These are phyloP conservation scores for Campoplex capitator DNA, from an alignment of 2,888 invertebrate species.

Conservation along the genomic window DNA sequence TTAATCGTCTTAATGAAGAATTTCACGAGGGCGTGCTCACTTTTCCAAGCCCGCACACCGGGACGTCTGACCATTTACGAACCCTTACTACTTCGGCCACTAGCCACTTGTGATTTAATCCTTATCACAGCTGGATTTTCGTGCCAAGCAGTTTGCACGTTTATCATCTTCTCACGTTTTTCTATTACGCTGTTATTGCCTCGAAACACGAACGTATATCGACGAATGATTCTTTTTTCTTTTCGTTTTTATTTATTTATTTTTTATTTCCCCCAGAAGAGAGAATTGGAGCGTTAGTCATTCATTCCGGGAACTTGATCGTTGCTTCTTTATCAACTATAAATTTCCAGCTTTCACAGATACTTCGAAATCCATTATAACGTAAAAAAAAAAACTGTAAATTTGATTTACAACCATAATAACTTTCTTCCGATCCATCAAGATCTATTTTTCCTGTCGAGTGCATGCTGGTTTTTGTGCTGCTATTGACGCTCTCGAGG, in stretches of 20 bases:
- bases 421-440: neutral
- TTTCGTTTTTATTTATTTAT: no score
- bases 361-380: neutral
- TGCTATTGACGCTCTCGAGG: neutral
- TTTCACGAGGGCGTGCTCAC: slow-evolving; percentile 8
- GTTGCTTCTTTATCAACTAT: neutral
- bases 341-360: neutral
- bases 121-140: slow-evolving; percentile 46
- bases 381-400: neutral
- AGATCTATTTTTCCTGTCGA: neutral
- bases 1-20: slow-evolving; percentile 62
- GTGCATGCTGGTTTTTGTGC: neutral
- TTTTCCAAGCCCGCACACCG: slow-evolving; percentile 42
- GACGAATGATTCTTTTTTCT: neutral
- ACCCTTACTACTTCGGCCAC: slow-evolving; percentile 41
- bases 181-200: neutral
- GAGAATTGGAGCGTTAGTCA: neutral
- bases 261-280: no score
- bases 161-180: neutral
- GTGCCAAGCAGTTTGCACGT: neutral
- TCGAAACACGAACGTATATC: neutral
- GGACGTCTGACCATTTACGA: slow-evolving; percentile 58
- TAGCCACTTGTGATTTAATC: slow-evolving; percentile 39
- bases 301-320: neutral
- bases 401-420: neutral